Evolutionary conservation across 1,140 invertebrate species (phyloP).

Genomic region (Periplaneta americana): DNA sequence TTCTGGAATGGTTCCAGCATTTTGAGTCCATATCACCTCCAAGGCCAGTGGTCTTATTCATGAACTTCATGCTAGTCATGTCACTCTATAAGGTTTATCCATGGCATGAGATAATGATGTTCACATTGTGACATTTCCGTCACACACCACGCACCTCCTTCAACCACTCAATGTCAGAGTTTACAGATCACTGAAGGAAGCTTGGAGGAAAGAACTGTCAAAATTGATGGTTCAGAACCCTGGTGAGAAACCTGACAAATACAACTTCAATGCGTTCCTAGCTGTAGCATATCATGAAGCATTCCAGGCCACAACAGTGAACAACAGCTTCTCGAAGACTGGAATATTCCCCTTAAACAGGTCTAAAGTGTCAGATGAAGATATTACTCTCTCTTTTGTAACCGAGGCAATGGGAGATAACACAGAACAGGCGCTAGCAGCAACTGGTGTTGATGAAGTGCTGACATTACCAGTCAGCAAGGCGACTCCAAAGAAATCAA

Average conservation of each 20-base stretch:
- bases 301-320: neutral
- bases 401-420: too few species aligned
- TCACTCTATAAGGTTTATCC: neutral
- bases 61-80: neutral
- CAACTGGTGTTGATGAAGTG: neutral
- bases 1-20: constrained; percentile 32
- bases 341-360: neutral
- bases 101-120: neutral
- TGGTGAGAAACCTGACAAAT: neutral
- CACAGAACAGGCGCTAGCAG: neutral
- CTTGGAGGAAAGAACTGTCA: neutral
- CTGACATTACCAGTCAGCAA: neutral
- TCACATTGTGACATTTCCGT: neutral
- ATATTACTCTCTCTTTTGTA: neutral
- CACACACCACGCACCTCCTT: too few species aligned
- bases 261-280: neutral
- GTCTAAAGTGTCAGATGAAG: neutral
- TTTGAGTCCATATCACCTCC: constrained; percentile 14
- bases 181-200: neutral
- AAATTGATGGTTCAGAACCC: neutral
- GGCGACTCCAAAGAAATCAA: neutral
- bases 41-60: too few species aligned
- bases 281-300: neutral
- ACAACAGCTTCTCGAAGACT: neutral
- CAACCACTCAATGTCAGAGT: neutral